A percentile compares a stretch with the other conserved stretches of the same genome.
phyloP scores from a whole-genome alignment of 2,888 invertebrate genomes.

The Theodoxus fluviatilis region DNA sequence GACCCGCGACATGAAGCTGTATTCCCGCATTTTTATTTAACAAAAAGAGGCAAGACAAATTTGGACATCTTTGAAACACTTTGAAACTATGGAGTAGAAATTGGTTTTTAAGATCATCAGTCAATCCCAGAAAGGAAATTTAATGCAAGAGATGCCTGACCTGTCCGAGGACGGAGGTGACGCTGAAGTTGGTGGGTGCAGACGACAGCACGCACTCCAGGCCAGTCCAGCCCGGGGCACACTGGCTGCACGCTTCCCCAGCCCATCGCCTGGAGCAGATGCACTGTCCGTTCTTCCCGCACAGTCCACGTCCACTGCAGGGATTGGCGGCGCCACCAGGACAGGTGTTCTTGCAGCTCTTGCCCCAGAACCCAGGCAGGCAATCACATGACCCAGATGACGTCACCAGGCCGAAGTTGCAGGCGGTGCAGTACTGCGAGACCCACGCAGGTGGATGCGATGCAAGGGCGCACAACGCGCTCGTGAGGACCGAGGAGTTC shows the following conservation, averaged over 20 bases:
- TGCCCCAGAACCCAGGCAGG: slow-evolving; percentile 47
- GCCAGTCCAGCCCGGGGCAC: slow-evolving; percentile 42
- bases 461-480: slow-evolving; percentile 32
- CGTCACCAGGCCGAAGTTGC: slow-evolving; percentile 38
- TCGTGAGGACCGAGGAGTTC: slow-evolving; percentile 27
- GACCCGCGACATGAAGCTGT: no score
- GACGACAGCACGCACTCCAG: slow-evolving; percentile 39
- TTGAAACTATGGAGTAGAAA: no score
- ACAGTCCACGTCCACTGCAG: slow-evolving; percentile 41
- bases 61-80: no score
- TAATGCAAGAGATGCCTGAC: slow-evolving; percentile 35
- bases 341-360: slow-evolving; percentile 40
- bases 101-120: no score
- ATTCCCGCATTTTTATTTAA: no score
- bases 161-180: slow-evolving; percentile 36
- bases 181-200: neutral
- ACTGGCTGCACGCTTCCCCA: slow-evolving; percentile 39
- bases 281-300: slow-evolving; percentile 40
- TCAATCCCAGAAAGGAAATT: no score
- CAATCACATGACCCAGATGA: slow-evolving; percentile 36
- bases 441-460: slow-evolving; percentile 40
- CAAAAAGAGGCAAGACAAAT: no score
- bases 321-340: slow-evolving; percentile 41
- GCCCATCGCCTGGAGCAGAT: slow-evolving; percentile 41
- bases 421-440: slow-evolving; percentile 35